Evolutionary conservation across 2,888 invertebrate species (phyloP).

Genomic region (Selenia dentaria): DNA sequence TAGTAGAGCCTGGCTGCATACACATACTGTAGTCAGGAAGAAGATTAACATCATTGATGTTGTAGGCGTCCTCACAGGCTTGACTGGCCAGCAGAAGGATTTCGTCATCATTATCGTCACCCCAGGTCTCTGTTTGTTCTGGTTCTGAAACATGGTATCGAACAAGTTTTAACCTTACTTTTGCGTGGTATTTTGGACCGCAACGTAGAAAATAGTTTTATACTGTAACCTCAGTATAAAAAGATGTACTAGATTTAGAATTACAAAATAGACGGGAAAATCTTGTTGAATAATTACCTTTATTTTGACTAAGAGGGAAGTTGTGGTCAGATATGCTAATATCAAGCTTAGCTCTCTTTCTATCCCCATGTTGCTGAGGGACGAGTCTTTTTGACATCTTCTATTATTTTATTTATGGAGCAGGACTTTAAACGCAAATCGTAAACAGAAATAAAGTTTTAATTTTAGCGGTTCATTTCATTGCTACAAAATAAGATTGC

Average conservation of each 20-base stretch:
- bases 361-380: slow-evolving; percentile 64
- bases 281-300: slow-evolving; percentile 55
- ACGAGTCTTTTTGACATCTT: slow-evolving; percentile 71
- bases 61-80: slow-evolving; percentile 70
- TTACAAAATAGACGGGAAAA: too few species aligned
- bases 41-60: slow-evolving; percentile 43
- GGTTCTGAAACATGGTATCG: slow-evolving; percentile 25
- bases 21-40: slow-evolving; percentile 68
- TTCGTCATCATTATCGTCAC: slow-evolving; percentile 77
- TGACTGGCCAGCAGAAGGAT: slow-evolving; percentile 76
- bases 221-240: too few species aligned
- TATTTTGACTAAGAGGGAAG: slow-evolving; percentile 74
- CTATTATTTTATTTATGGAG: background rate
- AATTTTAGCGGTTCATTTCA: background rate
- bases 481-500: too few species aligned
- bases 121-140: slow-evolving; percentile 60
- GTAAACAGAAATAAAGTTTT: background rate
- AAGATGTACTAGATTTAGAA: too few species aligned
- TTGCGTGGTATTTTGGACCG: too few species aligned
- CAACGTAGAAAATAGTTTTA: too few species aligned
- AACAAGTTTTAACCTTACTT: background rate
- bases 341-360: slow-evolving; percentile 72
- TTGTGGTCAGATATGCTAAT: slow-evolving; percentile 71
- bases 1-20: slow-evolving; percentile 67
- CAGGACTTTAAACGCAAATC: background rate